phyloP scores from a whole-genome alignment of 2,888 invertebrate genomes.

The Pandemis cinnamomeana region DNA sequence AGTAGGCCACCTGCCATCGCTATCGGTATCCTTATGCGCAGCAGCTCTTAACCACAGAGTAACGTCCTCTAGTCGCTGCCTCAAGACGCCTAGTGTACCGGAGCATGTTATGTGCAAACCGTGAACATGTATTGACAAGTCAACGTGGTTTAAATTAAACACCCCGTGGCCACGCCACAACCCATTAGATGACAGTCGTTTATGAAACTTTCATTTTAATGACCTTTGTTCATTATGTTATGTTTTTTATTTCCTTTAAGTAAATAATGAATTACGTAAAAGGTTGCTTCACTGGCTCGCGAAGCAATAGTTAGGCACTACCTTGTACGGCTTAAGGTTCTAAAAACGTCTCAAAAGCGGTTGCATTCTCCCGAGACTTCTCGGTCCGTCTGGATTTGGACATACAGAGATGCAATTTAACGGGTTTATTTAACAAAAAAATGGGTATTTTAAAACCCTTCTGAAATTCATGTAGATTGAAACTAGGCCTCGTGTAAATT shows the following conservation, averaged over 20 bases:
- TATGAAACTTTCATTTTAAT: background rate
- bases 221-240: background rate
- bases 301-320: background rate
- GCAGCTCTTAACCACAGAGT: background rate
- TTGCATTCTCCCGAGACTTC: background rate
- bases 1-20: background rate
- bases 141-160: conserved; percentile 16
- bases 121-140: conserved; percentile 23
- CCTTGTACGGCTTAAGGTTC: too few species aligned
- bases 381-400: background rate
- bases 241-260: background rate
- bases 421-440: too few species aligned
- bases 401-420: background rate
- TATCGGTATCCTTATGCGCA: background rate
- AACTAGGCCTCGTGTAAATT: background rate
- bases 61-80: background rate
- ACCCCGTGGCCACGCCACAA: conserved; percentile 2
- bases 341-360: too few species aligned
- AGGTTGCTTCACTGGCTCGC: background rate
- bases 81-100: background rate
- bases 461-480: too few species aligned
- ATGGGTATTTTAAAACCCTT: too few species aligned
- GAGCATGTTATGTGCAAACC: conserved; percentile 13
- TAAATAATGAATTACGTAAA: background rate
- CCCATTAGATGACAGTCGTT: conserved; percentile 18